These are phyloP conservation scores for Bilobella aurantiaca DNA, from an alignment of 1,140 invertebrate species.

Conservation along the genomic window DNA sequence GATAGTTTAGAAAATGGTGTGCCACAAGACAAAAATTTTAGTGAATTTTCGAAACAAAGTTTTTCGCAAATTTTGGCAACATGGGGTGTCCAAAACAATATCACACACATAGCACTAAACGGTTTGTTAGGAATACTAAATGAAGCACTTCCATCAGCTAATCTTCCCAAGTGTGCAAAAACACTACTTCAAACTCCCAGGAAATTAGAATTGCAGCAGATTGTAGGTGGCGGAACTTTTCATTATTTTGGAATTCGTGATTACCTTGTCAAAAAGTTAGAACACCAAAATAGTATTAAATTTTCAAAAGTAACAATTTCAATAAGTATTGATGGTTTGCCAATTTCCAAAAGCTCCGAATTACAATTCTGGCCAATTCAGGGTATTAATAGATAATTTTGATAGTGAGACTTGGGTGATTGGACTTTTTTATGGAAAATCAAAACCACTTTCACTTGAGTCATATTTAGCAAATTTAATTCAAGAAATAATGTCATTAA, in stretches of 20 bases:
- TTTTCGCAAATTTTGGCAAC: background rate
- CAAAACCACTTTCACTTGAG: background rate
- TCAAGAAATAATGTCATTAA: background rate
- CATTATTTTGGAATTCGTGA: background rate
- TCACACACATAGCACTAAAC: background rate
- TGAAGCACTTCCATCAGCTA: background rate
- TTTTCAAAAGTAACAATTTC: background rate
- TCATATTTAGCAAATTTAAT: conserved; percentile 4
- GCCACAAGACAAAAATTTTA: background rate
- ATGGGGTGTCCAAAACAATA: background rate
- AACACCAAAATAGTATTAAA: background rate
- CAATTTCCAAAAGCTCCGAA: background rate
- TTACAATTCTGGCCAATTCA: conserved; percentile 9
- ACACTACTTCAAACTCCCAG: conserved; percentile 1
- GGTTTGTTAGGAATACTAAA: background rate
- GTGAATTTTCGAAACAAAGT: background rate
- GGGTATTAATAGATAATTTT: background rate
- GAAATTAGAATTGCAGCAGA: background rate
- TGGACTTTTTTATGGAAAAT: background rate
- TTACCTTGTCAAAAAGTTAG: background rate
- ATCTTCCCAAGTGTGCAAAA: background rate
- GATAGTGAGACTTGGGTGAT: background rate
- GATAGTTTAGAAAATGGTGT: background rate
- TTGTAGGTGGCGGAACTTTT: background rate
- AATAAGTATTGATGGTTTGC: background rate